These are phyloP conservation scores for Artibeus lituratus DNA, from an alignment of 2,797 vertebrate genomes.

Conservation along the genomic window DNA sequence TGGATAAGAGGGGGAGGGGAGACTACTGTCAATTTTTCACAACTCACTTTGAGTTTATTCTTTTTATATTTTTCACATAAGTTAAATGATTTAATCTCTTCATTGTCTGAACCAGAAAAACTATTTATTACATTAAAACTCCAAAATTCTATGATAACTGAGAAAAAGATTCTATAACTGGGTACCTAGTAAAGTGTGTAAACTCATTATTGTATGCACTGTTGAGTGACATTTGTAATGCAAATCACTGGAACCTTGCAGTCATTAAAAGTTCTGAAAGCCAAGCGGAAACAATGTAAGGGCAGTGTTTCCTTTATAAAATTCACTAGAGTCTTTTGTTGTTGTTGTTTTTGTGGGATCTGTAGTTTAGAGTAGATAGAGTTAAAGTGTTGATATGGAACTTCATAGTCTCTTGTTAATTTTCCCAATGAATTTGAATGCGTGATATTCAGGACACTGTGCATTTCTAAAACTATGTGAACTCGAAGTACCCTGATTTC, in stretches of 20 bases:
- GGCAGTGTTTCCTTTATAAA: neutral
- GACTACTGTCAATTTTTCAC: neutral
- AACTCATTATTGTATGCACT: neutral
- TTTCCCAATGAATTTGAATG: slow-evolving; percentile 22
- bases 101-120: neutral
- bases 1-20: neutral
- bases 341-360: neutral
- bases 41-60: neutral
- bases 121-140: neutral
- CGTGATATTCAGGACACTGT: neutral
- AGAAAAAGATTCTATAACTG: neutral
- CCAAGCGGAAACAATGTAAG: neutral
- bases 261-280: neutral
- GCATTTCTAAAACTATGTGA: slow-evolving; percentile 15
- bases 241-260: neutral
- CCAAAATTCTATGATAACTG: neutral
- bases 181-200: neutral
- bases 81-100: neutral
- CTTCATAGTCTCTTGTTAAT: neutral
- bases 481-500: slow-evolving; percentile 25
- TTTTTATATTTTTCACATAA: neutral
- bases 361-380: neutral
- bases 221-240: neutral
- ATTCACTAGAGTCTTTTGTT: slow-evolving; percentile 1
- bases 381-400: neutral